Evolutionary conservation across 1,140 invertebrate species (phyloP), one percentile per base, ranked within the genome.

Genomic region (Euschistus heros): DNA sequence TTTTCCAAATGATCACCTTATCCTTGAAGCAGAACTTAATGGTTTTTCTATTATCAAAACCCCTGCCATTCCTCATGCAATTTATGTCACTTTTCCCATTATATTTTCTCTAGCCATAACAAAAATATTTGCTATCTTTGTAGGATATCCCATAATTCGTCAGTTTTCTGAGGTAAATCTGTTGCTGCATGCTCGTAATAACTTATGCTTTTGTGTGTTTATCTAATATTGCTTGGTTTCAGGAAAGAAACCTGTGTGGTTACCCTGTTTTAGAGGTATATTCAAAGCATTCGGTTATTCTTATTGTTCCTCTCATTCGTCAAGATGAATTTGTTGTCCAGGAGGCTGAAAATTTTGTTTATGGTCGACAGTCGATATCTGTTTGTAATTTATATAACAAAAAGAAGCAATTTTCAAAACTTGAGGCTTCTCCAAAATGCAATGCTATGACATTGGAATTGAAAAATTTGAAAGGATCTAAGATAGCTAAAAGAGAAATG

Each of bases 281-380:
- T 30, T 52, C 44, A 18, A 50, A 24, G 20, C n/a, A 30, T 6
- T 62, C 44, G n/a, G n/a, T 68, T 7, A 61, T 37, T 54, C 33
- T 65, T 17, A 47, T 68, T 14, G 64, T 65, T 47, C 67, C 67
- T 15, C 30, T 68, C 17, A 47, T 65, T 17, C 27, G 37, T 0
- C 67, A 68, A 57, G 67, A 68, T 54, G 62, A 64, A 13, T 68
- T 68, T 61, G 67, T 68, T 60, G 67, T 68, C 0, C 24, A 42
- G 20, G 63, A 68, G 59, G 67, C 67, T 18, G 55, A 61, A 42
- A 27, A 50, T 20, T 24, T 68, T 15, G 60, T 65, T 24, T 59
- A 44, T 60, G 64, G 63, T 37, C 33, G 33, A 13, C 33, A 37
- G 8, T 37, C 13, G 4, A 6, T 37, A 10, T 37, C 33, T 10